These are phyloP conservation scores for Hestina assimilis DNA, from an alignment of 1,140 invertebrate species.

Conservation along the genomic window DNA sequence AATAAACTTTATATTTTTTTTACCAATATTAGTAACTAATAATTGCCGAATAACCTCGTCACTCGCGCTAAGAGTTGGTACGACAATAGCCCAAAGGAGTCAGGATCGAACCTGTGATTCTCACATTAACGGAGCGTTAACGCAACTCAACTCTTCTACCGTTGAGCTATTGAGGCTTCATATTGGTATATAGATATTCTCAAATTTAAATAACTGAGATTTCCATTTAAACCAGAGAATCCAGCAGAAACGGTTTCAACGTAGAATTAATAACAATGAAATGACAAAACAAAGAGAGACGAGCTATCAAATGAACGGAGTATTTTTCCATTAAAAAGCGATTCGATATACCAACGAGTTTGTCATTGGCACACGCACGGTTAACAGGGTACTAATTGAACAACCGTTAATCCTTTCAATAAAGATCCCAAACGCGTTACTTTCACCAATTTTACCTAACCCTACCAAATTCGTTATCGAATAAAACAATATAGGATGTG, in stretches of 20 bases:
- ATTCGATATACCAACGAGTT: background rate
- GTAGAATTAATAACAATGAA: background rate
- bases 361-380: background rate
- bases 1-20: too few species aligned
- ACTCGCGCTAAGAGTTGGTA: too few species aligned
- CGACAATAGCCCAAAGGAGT: too few species aligned
- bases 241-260: background rate
- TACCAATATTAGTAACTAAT: too few species aligned
- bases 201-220: too few species aligned
- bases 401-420: constrained; percentile 15
- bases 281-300: background rate
- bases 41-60: too few species aligned
- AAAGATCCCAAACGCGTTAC: constrained; percentile 10
- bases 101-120: too few species aligned
- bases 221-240: background rate
- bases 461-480: constrained; percentile 14
- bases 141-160: too few species aligned
- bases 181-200: too few species aligned
- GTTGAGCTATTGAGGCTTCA: too few species aligned
- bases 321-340: background rate
- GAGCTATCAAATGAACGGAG: background rate
- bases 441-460: constrained; percentile 17
- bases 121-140: too few species aligned
- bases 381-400: constrained; percentile 1
- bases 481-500: constrained; percentile 29